These are phyloP conservation scores for Archivesica marissinica DNA, from an alignment of 1,140 invertebrate genomes.

Conservation along the genomic window DNA sequence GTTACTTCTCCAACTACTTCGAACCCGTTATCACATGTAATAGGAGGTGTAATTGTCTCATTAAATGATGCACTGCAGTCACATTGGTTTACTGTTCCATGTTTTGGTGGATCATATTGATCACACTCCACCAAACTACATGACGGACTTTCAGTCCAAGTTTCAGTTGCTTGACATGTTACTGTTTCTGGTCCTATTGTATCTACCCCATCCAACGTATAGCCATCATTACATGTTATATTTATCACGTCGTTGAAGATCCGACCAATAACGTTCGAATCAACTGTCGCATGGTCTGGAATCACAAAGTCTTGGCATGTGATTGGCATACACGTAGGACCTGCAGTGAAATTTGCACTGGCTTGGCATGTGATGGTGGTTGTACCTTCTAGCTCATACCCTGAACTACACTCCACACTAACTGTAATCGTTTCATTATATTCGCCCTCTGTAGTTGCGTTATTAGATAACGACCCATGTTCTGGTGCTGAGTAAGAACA, in stretches of 20 bases:
- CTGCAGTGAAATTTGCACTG: background rate
- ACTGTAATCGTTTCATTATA: background rate
- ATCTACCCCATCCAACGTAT: background rate
- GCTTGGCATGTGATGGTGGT: background rate
- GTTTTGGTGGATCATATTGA: background rate
- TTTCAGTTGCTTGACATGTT: background rate
- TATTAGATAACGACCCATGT: background rate
- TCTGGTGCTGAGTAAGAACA: background rate
- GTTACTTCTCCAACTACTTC: background rate
- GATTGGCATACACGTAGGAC: too few relatives aligned
- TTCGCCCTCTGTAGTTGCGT: too few relatives aligned
- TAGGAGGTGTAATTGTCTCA: background rate
- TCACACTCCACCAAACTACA: background rate
- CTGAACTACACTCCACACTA: background rate
- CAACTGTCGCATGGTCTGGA: too few relatives aligned
- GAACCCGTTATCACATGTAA: constrained; percentile 6
- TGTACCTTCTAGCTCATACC: background rate
- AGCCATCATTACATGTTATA: background rate
- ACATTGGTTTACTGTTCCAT: background rate
- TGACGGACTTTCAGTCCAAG: background rate
- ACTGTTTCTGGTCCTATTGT: background rate
- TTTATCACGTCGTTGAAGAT: too few relatives aligned
- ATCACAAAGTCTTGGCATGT: too few relatives aligned
- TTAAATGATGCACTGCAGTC: background rate
- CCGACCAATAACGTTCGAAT: too few relatives aligned